Base-by-base conservation (phyloP, 1,140 invertebrate genomes). In the Colletes gigas region DNA sequence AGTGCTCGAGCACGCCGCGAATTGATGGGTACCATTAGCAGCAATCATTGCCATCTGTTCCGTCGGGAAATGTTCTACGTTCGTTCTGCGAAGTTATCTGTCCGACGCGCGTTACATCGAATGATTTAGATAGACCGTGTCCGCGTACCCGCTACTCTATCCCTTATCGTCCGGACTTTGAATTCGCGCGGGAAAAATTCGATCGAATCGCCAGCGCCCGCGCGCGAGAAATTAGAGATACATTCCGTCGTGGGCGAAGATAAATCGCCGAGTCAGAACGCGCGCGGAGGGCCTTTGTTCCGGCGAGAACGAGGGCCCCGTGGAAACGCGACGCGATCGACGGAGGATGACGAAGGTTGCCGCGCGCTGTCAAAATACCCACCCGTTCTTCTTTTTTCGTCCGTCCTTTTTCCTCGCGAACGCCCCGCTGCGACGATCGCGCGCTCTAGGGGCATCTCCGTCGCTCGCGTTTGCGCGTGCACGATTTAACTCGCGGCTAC, bases 341-440 rank as follows among this genome's bases (percentile, higher is more conserved):
- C 81, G 62, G 57, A 77, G 62, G 65, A 89, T 91, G 90, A 90
- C 86, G 89, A 89, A 89, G 90, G 88, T 89, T 89, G 81, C 86
- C 59, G 83, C 68, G 85, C 81, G 70, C 84, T 92, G 91, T 92
- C 91, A 92, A 90, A 92, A 92, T 90, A 91, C 84, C 71, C 82
- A 81, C 83, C 81, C n/a, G n/a, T 85, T 83, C 83, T 88, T 84
- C 30, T 14, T 57, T 47, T 21, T 41, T 47, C 44, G 44, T 47
- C 21, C 21, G 21, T 62, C 7, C 8, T 17, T 60, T 30, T 50
- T 63, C 30, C 14, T 67, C 74, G 59, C 52, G 55, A 84, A 82
- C 85, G 62, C 85, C 90, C 89, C 65, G 89, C 81, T 73, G 89
- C 44, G 89, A 86, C 79, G 87, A 83, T 83, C 87, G 83, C 86